These are phyloP conservation scores for Drosophila trichaetosa DNA, from an alignment of 2,888 invertebrate species.

Conservation along the genomic window DNA sequence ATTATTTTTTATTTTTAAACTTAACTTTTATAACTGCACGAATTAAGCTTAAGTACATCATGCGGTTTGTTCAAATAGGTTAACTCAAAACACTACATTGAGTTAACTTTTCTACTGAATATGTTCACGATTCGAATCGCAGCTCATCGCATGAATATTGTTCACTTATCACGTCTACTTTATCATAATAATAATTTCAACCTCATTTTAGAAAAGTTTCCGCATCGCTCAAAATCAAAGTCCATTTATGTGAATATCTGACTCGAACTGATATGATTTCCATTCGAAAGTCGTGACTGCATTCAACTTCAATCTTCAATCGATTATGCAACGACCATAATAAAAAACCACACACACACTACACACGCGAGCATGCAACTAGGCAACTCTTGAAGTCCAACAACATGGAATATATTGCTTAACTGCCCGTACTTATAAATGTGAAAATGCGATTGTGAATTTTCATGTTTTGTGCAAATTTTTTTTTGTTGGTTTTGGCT, in stretches of 20 bases:
- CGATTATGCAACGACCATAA: slow-evolving; percentile 49
- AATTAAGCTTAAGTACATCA: slow-evolving; percentile 7
- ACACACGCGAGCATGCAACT: not conserved
- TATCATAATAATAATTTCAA: not conserved
- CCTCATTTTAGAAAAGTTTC: not conserved
- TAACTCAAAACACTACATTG: slow-evolving; percentile 6
- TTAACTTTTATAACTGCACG: slow-evolving; percentile 12
- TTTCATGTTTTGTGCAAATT: slow-evolving; percentile 14
- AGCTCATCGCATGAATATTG: not conserved
- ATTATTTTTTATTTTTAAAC: not conserved
- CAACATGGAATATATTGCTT: slow-evolving; percentile 48
- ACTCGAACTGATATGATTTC: slow-evolving; percentile 14
- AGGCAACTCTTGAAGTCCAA: slow-evolving; percentile 23
- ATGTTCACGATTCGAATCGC: not conserved
- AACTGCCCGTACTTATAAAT: slow-evolving; percentile 48
- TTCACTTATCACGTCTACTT: not conserved
- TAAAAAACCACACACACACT: slow-evolving; percentile 18
- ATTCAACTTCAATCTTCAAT: slow-evolving; percentile 51
- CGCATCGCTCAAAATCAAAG: slow-evolving; percentile 11
- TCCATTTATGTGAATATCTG: not conserved
- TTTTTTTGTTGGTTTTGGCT: not conserved
- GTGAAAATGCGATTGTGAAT: slow-evolving; percentile 11
- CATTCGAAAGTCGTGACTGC: slow-evolving; percentile 20
- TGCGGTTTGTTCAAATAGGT: slow-evolving; percentile 6
- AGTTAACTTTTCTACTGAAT: not conserved